A percentile compares a stretch with the other conserved stretches of the same genome.
Conservation (phyloP, 2,797 vertebrate species). For the Adelosebastes latens region DNA sequence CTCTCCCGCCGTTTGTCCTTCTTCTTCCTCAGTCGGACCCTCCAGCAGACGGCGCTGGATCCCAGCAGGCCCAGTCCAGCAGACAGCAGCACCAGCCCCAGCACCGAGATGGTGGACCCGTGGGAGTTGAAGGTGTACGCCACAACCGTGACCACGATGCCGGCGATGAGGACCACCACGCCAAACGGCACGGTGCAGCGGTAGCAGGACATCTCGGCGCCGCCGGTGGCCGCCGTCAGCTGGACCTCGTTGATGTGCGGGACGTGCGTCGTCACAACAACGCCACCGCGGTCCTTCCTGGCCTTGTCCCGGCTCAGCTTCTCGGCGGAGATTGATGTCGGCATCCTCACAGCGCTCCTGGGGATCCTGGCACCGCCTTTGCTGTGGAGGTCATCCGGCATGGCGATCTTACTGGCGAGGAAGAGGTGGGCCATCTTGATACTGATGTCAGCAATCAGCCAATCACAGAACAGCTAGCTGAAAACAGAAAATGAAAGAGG, state of each 20-base stretch:
- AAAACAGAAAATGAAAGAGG: background rate
- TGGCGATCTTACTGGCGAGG: constrained; percentile 69
- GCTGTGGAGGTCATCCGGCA: constrained; percentile 83
- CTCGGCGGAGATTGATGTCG: constrained; percentile 54
- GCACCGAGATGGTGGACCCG: constrained; percentile 90
- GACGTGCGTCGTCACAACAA: constrained; percentile 54
- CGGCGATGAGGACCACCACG: constrained; percentile 89
- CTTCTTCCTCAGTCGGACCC: constrained; percentile 80
- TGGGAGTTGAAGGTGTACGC: constrained; percentile 94
- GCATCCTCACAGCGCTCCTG: constrained; percentile 34
- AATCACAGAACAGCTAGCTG: constrained; percentile 53
- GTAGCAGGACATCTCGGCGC: constrained; percentile 91
- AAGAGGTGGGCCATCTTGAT: constrained; percentile 65
- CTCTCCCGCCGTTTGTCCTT: constrained; percentile 88
- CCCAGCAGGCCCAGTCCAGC: constrained; percentile 87
- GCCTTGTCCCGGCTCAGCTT: constrained; percentile 80
- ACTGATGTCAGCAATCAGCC: constrained; percentile 27
- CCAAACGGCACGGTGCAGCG: constrained; percentile 91
- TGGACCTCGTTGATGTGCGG: constrained; percentile 87
- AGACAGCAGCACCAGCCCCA: constrained; percentile 89
- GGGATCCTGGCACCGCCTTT: constrained; percentile 81
- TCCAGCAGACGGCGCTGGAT: constrained; percentile 89
- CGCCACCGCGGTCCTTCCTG: background rate
- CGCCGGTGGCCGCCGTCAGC: constrained; percentile 89
- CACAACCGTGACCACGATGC: constrained; percentile 88